Evolutionary conservation across 2,113 vertebrate species (phyloP), one percentile per base, ranked within the genome.

Genomic region (Corythoichthys intestinalis): DNA sequence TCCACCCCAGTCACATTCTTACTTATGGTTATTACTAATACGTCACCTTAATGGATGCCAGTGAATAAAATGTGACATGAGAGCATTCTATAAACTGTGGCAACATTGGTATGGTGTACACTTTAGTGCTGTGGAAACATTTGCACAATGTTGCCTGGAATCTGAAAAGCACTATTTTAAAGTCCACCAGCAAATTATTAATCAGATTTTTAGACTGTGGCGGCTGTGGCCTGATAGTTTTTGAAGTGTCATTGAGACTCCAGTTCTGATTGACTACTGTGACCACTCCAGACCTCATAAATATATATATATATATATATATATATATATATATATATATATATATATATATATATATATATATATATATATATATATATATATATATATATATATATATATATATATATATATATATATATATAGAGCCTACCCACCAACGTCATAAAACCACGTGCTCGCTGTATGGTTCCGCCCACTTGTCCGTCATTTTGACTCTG

Each of bases 171-270:
- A 53, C 50, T 20, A 4, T 6, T 7, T n/a, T 53, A n/a, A 7
- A n/a, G 6, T 2, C 50, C 6, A 53, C n/a, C 6, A 53, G 17
- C 50, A 20, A 53, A n/a, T 53, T 53, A 7, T n/a, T 20, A 2
- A 53, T 53, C 50, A 53, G 50, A n/a, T 53, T n/a, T 53, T 20
- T 5, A n/a, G 6, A 49, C 48, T 15, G 13, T 49, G 48, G 13
- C 14, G 6, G 12, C 48, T 15, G 13, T 49, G 48, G 13, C 14
- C 5, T 9, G 14, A 62, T 65, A 54, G 73, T 70, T 59, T 70
- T 4, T 57, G 14, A 71, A 78, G 66, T 60, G 61, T 39, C 70
- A 35, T 65, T 50, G 13, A 69, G 64, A 59, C 6, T 66, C 66
- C 41, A 9, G 4, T 52, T 64, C 37, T 67, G 48, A 37, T 10